phyloP scores from a whole-genome alignment of 2,113 vertebrate species.

The Mustelus asterias region DNA sequence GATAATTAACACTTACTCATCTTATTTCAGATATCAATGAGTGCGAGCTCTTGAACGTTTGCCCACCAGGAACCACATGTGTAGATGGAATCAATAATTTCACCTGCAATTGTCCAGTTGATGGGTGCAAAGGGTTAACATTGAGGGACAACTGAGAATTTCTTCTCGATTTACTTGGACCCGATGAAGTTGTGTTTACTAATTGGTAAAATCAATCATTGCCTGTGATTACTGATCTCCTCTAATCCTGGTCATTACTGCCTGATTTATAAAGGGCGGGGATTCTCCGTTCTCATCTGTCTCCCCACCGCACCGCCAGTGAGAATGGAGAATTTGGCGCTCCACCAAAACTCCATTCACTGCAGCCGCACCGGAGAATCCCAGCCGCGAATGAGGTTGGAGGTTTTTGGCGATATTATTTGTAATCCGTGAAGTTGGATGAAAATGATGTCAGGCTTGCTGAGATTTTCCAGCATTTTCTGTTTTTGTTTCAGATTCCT shows the following conservation, averaged over 20 bases:
- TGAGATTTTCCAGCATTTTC: too few relatives aligned
- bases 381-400: too few relatives aligned
- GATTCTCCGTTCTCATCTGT: too few relatives aligned
- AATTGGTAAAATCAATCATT: not conserved
- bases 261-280: not conserved
- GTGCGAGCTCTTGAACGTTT: not conserved
- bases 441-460: too few relatives aligned
- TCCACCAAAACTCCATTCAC: too few relatives aligned
- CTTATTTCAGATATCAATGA: conserved; percentile 1
- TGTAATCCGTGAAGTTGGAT: not conserved
- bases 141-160: not conserved
- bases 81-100: conserved; percentile 10
- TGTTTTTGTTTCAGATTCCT: too few relatives aligned
- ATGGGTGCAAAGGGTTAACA: not conserved
- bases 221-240: not conserved
- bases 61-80: not conserved
- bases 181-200: not conserved
- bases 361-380: too few relatives aligned
- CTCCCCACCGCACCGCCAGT: too few relatives aligned
- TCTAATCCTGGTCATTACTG: not conserved
- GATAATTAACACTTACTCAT: not conserved
- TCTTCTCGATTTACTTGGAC: not conserved
- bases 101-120: not conserved
- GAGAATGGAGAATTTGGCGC: too few relatives aligned
- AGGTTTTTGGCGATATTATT: too few relatives aligned